phyloP scores from a whole-genome alignment of 2,797 vertebrate genomes.

The Sparus aurata region DNA sequence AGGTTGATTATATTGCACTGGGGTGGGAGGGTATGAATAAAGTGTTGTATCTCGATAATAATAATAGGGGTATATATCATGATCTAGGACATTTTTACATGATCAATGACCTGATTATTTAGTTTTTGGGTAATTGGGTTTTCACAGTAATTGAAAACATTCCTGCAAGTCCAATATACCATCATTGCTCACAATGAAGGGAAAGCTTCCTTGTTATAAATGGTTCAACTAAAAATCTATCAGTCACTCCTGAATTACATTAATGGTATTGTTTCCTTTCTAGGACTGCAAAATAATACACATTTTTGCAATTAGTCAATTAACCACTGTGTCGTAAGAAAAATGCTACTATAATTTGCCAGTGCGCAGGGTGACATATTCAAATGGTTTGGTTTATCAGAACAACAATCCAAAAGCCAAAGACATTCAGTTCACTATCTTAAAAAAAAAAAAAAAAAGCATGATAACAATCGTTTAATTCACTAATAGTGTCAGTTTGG shows the following conservation, averaged over 20 bases:
- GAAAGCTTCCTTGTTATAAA: not conserved
- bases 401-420: not conserved
- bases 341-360: not conserved
- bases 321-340: not conserved
- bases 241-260: not conserved
- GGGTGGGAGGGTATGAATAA: not conserved
- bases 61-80: not conserved
- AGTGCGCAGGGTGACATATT: not conserved
- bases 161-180: too few relatives aligned
- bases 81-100: not conserved
- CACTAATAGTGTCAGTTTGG: slow-evolving; percentile 21
- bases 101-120: not conserved
- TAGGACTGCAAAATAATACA: not conserved
- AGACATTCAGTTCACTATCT: not conserved
- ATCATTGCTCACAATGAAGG: not conserved
- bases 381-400: not conserved
- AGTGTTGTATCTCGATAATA: not conserved
- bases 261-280: not conserved
- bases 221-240: not conserved
- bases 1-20: slow-evolving; percentile 29
- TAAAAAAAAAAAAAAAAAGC: slow-evolving; percentile 2
- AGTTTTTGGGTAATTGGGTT: not conserved
- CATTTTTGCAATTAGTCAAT: not conserved
- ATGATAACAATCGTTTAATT: slow-evolving; percentile 21
- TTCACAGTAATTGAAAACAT: too few relatives aligned